A percentile compares a stretch with the other conserved stretches of the same genome.
Evolutionary conservation across 2,113 vertebrate species (phyloP).

Genomic region (Hyaena hyaena): DNA sequence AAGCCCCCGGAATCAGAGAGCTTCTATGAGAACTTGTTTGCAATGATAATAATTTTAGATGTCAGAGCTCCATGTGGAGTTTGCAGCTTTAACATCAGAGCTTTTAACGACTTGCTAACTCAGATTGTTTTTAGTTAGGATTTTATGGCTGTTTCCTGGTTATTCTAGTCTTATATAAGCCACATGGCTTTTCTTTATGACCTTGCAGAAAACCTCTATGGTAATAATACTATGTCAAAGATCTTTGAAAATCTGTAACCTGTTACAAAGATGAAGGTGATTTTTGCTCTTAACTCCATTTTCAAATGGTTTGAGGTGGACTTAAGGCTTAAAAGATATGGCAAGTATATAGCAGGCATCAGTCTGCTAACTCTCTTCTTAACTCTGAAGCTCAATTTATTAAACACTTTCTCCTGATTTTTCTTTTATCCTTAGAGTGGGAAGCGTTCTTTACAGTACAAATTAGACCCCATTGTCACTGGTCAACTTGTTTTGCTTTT

Average conservation of each 20-base stretch:
- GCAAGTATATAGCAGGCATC: background rate
- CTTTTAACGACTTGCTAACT: constrained; percentile 49
- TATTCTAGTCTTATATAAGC: constrained; percentile 18
- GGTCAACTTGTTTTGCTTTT: background rate
- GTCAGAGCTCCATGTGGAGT: background rate
- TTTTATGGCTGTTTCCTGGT: background rate
- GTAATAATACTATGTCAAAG: constrained; percentile 24
- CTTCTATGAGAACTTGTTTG: constrained; percentile 9
- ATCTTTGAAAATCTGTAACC: constrained; percentile 44
- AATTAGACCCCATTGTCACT: background rate
- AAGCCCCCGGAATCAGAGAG: background rate
- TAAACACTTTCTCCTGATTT: constrained; percentile 11
- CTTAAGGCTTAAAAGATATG: constrained; percentile 22
- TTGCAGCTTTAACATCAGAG: constrained; percentile 2
- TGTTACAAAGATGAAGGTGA: background rate
- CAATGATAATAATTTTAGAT: background rate
- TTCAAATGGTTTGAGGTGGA: background rate
- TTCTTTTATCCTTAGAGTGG: background rate
- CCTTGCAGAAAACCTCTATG: background rate
- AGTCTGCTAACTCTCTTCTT: background rate
- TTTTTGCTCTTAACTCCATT: constrained; percentile 27
- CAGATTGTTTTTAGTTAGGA: constrained; percentile 21
- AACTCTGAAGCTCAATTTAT: background rate
- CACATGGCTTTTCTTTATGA: background rate
- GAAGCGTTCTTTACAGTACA: background rate